These are phyloP conservation scores for Mastomys natalensis DNA, from an alignment of 2,113 vertebrate genomes.

Conservation along the genomic window DNA sequence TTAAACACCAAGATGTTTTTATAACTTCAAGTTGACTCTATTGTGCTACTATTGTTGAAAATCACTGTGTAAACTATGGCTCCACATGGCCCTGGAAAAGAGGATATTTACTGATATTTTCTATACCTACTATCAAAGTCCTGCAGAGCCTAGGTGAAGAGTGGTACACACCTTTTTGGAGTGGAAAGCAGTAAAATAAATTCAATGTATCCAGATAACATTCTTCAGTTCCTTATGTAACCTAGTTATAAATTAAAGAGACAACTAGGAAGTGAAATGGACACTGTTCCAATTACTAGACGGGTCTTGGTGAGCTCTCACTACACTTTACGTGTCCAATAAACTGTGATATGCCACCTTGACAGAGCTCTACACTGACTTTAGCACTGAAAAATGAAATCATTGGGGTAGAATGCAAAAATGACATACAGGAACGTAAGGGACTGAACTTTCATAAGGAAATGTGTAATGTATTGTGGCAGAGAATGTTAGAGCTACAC, in stretches of 20 bases:
- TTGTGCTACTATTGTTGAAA: neutral
- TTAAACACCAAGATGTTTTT: constrained; percentile 22
- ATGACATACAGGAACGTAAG: constrained; percentile 49
- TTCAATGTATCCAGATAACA: constrained; percentile 38
- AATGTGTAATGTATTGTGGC: constrained; percentile 57
- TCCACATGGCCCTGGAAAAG: constrained; percentile 19
- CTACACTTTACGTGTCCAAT: neutral
- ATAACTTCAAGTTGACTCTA: neutral
- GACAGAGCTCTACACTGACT: constrained; percentile 49
- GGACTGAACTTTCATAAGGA: constrained; percentile 49
- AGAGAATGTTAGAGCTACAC: constrained; percentile 61
- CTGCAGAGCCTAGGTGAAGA: neutral
- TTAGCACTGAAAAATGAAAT: constrained; percentile 29
- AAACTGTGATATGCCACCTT: constrained; percentile 21
- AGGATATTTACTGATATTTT: neutral
- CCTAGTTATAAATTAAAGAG: constrained; percentile 50
- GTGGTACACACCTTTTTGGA: neutral
- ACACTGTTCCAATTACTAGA: constrained; percentile 61
- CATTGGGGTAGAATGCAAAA: constrained; percentile 31
- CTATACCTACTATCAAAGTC: neutral
- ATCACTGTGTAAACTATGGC: neutral
- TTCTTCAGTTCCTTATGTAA: neutral
- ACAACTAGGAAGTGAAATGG: constrained; percentile 55
- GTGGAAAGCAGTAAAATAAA: constrained; percentile 19
- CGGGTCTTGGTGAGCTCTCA: constrained; percentile 35